A percentile compares a stretch with the other conserved stretches of the same genome.
phyloP scores from a whole-genome alignment of 2,888 invertebrate genomes.

The Mimachlamys varia region DNA sequence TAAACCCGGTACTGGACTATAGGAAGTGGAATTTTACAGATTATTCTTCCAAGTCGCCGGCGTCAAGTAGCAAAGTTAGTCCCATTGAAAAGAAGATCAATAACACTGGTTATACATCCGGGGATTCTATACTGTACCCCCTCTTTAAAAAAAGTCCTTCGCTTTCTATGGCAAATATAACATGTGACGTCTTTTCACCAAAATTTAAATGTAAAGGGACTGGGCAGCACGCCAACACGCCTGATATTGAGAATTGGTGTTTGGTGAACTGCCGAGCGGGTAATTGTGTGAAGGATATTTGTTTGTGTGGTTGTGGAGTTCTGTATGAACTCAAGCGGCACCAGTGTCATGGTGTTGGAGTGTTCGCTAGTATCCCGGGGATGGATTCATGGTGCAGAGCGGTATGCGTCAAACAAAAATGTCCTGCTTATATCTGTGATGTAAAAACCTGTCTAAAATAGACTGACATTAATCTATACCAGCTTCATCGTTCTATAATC shows the following conservation, averaged over 20 bases:
- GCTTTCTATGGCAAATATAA: slow-evolving; percentile 6
- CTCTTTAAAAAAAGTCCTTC: slow-evolving; percentile 35
- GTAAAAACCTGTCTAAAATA: slow-evolving; percentile 57
- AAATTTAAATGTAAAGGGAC: slow-evolving; percentile 62
- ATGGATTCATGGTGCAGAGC: slow-evolving; percentile 76
- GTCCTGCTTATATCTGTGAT: slow-evolving; percentile 65
- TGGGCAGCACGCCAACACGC: slow-evolving; percentile 61
- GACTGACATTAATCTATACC: neutral
- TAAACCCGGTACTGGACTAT: neutral
- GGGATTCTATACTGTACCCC: slow-evolving; percentile 46
- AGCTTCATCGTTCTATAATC: neutral
- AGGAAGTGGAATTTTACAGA: slow-evolving; percentile 14
- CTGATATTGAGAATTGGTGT: slow-evolving; percentile 64
- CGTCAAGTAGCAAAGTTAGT: neutral
- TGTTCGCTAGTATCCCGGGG: slow-evolving; percentile 64
- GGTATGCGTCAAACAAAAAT: slow-evolving; percentile 72
- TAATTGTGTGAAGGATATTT: slow-evolving; percentile 62
- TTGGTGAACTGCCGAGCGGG: slow-evolving; percentile 59
- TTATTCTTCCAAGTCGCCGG: neutral
- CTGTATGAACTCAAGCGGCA: slow-evolving; percentile 38
- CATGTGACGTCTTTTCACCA: slow-evolving; percentile 59
- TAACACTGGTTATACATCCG: slow-evolving; percentile 5
- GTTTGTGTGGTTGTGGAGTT: slow-evolving; percentile 63
- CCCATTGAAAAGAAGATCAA: neutral
- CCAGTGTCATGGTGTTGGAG: slow-evolving; percentile 66